These are phyloP conservation scores for Gymnorhina tibicen DNA, from an alignment of 2,113 vertebrate genomes.

Conservation along the genomic window DNA sequence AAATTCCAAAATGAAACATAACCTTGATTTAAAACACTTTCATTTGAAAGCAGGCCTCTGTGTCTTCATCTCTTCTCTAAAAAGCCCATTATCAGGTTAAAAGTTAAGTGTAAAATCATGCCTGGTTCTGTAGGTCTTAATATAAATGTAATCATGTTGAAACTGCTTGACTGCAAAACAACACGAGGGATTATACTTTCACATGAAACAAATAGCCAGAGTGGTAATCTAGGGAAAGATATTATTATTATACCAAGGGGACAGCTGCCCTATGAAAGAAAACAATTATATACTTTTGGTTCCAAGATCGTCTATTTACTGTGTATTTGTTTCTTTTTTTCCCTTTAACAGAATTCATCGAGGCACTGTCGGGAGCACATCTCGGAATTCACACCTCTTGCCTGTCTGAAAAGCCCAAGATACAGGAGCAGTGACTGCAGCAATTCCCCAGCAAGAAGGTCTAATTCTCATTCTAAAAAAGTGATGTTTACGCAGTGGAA, in stretches of 20 bases:
- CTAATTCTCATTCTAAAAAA: constrained; percentile 77
- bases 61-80: neutral
- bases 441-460: constrained; percentile 74
- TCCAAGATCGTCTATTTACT: neutral
- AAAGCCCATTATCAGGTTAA: neutral
- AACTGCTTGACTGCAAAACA: neutral
- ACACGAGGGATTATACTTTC: neutral
- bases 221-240: neutral
- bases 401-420: constrained; percentile 75
- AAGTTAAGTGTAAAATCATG: neutral
- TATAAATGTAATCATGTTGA: neutral
- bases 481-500: constrained; percentile 78
- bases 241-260: neutral
- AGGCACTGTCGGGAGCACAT: constrained; percentile 72
- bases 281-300: neutral
- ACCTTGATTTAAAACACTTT: neutral
- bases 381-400: constrained; percentile 82
- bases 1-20: neutral
- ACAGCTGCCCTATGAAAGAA: neutral
- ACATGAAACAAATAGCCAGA: neutral
- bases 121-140: neutral
- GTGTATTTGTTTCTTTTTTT: neutral
- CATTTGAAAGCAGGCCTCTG: neutral
- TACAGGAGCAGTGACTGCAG: constrained; percentile 70
- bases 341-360: constrained; percentile 74